Conservation (phyloP, 2,797 vertebrate genomes). For the Oreonectes daqikongensis region DNA sequence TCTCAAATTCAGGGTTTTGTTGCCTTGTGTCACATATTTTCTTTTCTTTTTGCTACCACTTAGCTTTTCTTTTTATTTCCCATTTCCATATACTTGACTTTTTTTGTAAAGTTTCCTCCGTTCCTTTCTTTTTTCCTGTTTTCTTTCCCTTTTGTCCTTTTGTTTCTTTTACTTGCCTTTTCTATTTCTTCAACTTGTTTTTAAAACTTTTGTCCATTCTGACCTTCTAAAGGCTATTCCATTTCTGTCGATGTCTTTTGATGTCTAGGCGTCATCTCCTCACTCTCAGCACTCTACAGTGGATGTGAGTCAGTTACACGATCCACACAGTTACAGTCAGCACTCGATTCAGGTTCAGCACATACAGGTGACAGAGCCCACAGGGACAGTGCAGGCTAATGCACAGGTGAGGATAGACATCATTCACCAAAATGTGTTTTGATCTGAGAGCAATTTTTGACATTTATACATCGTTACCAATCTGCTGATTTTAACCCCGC, state of each 20-base stretch:
- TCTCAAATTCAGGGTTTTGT: no score
- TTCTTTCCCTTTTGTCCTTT: not conserved
- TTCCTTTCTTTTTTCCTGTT: not conserved
- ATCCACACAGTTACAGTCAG: conserved; percentile 91
- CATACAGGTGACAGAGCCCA: conserved; percentile 90
- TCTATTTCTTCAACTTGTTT: not conserved
- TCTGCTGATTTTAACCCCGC: not conserved
- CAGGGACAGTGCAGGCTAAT: conserved; percentile 68
- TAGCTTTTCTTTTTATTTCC: no score
- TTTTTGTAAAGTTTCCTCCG: no score
- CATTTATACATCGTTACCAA: no score
- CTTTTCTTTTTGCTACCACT: no score
- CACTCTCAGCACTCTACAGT: conserved; percentile 93
- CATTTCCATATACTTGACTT: no score
- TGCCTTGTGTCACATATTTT: no score
- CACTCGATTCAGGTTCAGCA: conserved; percentile 98
- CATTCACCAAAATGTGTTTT: no score
- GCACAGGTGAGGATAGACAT: conserved; percentile 78
- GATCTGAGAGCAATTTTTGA: not conserved
- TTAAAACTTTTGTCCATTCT: not conserved
- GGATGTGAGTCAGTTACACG: conserved; percentile 94
- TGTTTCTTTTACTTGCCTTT: not conserved
- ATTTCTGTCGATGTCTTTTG: not conserved
- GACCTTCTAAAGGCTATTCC: no score
- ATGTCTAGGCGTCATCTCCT: conserved; percentile 85